Evolutionary conservation across 2,113 vertebrate genomes (phyloP), one percentile per base, ranked within the genome.

Genomic region (Eidolon helvum): DNA sequence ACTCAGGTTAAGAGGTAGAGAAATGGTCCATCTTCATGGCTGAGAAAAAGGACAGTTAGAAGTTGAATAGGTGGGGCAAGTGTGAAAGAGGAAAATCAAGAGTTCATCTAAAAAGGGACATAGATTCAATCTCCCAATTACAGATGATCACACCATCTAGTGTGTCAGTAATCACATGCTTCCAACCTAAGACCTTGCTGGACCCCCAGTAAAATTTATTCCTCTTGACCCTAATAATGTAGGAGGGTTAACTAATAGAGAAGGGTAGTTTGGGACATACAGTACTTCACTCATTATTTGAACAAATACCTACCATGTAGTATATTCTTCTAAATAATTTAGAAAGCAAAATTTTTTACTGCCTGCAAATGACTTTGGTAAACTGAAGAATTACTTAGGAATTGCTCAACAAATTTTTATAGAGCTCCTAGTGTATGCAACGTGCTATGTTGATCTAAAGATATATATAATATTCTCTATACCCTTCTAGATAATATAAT

Each of bases 391-490:
- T 78, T 57, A n/a, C 45, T 94, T 80, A 87, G 45, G 55, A 87
- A 94, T 83, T 63, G 33, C 79, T 63, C 35, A 88, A 90, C 88
- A 89, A 19, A 33, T 50, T 82, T 92, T 96, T 94, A 63, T 65
- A 63, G 68, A 53, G 24, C 10, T 35, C 50, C 26, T 86, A 57
- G n/a, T 45, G 11, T 75, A n/a, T 92, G 16, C 14, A 85, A 66
- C 61, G 28, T 87, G 11, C 22, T 79, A 1, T 74, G 43, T 71
- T 82, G 50, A 33, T 61, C 38, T 19, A 68, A 53, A 75, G 48
- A 77, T 87, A 66, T 85, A 3, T 35, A 78, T 66, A 71, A 75
- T 8, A 11, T 2, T 19, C 4, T 50, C 11, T 82, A 24, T 69
- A 69, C 21, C 38, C 7, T 92, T 75, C 10, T 53, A 28, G 30